A percentile compares a stretch with the other conserved stretches of the same genome.
phyloP scores from a whole-genome alignment of 2,888 invertebrate species.

The Lasioglossum lativentre region DNA sequence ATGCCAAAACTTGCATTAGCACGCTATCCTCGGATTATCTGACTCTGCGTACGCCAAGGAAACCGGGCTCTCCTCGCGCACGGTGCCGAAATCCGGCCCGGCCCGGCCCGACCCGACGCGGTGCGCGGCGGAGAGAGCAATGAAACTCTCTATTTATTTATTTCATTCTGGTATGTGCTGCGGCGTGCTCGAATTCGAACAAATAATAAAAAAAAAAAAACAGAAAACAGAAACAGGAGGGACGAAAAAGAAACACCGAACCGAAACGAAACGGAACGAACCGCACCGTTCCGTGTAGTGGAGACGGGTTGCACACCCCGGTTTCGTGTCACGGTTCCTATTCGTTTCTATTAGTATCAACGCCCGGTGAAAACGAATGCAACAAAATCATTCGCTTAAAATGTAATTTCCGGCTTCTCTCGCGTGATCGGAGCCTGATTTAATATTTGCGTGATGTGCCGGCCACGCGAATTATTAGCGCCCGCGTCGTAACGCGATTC shows the following conservation, averaged over 20 bases:
- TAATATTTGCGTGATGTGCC: conserved; percentile 54
- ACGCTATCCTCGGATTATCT: conserved; percentile 80
- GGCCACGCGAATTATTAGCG: conserved; percentile 52
- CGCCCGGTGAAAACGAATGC: conserved; percentile 24
- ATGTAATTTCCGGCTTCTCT: conserved; percentile 53
- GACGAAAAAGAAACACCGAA: not conserved
- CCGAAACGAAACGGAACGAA: conserved; percentile 9
- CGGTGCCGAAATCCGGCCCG: conserved; percentile 38
- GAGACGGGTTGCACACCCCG: not conserved
- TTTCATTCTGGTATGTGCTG: conserved; percentile 11
- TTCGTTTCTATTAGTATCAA: conserved; percentile 38
- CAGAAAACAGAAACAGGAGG: not conserved
- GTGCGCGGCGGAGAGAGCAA: conserved; percentile 20
- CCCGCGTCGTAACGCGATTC: conserved; percentile 32
- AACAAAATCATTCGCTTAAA: conserved; percentile 51
- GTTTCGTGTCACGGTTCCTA: conserved; percentile 33
- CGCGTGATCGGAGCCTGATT: conserved; percentile 44
- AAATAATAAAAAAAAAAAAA: not conserved
- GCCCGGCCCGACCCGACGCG: not conserved
- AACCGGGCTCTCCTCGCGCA: conserved; percentile 48
- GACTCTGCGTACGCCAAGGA: conserved; percentile 56
- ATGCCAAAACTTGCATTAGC: conserved; percentile 83
- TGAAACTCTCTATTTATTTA: conserved; percentile 56
- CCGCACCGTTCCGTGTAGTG: conserved; percentile 12
- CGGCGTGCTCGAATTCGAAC: not conserved